Evolutionary conservation across 2,888 invertebrate genomes (phyloP), one percentile per base, ranked within the genome.

Genomic region (Adelphocoris suturalis): DNA sequence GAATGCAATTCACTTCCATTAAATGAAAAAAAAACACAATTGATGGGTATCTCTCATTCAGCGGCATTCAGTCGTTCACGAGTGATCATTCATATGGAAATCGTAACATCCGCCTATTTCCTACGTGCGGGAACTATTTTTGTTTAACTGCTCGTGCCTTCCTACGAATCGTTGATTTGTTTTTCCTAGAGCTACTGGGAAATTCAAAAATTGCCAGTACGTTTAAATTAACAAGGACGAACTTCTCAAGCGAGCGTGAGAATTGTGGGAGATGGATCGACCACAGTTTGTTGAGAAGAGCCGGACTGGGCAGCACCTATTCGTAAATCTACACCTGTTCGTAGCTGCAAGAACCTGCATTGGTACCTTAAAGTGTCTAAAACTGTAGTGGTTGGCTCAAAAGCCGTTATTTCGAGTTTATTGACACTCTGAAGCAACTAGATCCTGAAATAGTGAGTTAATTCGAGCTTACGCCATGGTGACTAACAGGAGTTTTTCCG

Each of bases 401-500:
- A 37, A 4, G 3, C 37, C 37, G 37, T 37, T n/a, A 37, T 7
- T 37, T 37, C 37, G 37, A 7, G 37, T 37, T 37, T 37, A 37
- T 37, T 4, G 37, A 2, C 37, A 37, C 37, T 37, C 3, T 2
- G 52, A 1, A 52, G 52, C 52, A 7, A 11, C 16, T 16, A 13
- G 48, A 52, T 52, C 16, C 5, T 52, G 52, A 52, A 3, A 7
- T 52, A 14, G 2, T 11, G 52, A 1, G 2, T 52, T 52, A 11
- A 52, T 52, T 14, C 19, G 7, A 1, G 12, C 16, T 28, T 12
- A 78, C 37, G 37, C 47, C 16, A 85, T 85, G 85, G 85, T 57
- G 16, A 85, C 19, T 0, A 85, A 61, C 37, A 52, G 85, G 61
- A 85, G 85, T 85, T 85, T 85, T 57, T 85, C 85, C 11, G 37